Evolutionary conservation across 92 coral and sea anemone species (phyloP).

Genomic region (Actinostola sp.): DNA sequence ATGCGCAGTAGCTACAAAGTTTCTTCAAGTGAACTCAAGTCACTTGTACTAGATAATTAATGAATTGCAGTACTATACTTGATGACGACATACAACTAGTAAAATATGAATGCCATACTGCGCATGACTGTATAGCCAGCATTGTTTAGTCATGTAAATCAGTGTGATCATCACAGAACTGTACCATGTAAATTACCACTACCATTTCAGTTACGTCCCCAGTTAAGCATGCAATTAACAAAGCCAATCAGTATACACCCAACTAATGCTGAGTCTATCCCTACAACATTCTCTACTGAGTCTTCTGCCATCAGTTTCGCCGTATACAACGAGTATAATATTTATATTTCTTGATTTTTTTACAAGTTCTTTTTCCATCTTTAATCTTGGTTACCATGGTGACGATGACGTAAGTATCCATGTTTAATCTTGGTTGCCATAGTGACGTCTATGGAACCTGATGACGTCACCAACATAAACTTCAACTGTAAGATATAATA

Average conservation of each 20-base stretch:
- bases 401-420: no score
- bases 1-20: slow-evolving; percentile 8
- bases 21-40: no score
- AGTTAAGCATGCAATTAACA: slow-evolving; percentile 7
- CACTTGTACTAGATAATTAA: no score
- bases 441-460: slow-evolving; percentile 11
- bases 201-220: not conserved
- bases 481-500: not conserved
- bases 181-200: slow-evolving; percentile 7
- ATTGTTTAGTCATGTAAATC: not conserved
- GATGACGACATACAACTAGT: not conserved
- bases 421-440: not conserved
- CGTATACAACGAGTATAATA: slow-evolving; percentile 24
- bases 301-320: slow-evolving; percentile 29
- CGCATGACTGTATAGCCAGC: slow-evolving; percentile 21
- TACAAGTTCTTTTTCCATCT: slow-evolving; percentile 16
- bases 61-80: not conserved
- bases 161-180: not conserved
- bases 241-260: not conserved
- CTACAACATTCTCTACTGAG: slow-evolving; percentile 9
- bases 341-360: slow-evolving; percentile 25
- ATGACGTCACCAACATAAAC: slow-evolving; percentile 17
- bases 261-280: not conserved
- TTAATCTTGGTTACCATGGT: slow-evolving; percentile 18
- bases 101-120: not conserved